Percentiles rank a stretch among this genome's conserved stretches.
Evolutionary conservation across 2,113 vertebrate genomes (phyloP).

Genomic region (Planiliza haematocheilus): DNA sequence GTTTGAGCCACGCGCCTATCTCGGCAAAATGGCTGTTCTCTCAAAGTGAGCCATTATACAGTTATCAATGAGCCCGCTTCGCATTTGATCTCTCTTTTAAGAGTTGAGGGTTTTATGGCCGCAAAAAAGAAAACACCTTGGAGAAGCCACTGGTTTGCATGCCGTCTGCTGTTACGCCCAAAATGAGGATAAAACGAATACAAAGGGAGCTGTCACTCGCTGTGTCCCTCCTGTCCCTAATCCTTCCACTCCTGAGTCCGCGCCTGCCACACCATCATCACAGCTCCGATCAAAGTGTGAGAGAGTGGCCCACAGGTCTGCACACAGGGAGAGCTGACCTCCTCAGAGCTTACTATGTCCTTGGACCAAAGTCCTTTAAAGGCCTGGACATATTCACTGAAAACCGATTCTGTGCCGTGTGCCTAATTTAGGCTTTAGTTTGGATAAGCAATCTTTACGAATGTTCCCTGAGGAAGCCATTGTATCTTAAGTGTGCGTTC

Average conservation of each 20-base stretch:
- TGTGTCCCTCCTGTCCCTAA: slow-evolving; percentile 70
- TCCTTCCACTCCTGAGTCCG: slow-evolving; percentile 72
- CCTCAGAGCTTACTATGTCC: slow-evolving; percentile 72
- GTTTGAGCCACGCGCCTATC: slow-evolving; percentile 68
- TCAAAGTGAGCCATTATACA: slow-evolving; percentile 77
- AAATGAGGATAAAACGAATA: slow-evolving; percentile 67
- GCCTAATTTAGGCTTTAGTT: slow-evolving; percentile 52
- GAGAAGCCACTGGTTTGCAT: slow-evolving; percentile 51
- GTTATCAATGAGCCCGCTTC: slow-evolving; percentile 71
- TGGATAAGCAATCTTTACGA: slow-evolving; percentile 59
- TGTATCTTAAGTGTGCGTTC: slow-evolving; percentile 30
- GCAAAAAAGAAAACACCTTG: slow-evolving; percentile 52
- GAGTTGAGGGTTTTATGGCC: slow-evolving; percentile 55
- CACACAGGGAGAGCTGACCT: slow-evolving; percentile 67
- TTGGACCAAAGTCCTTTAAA: slow-evolving; percentile 75
- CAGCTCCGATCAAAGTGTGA: slow-evolving; percentile 73
- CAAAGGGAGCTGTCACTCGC: slow-evolving; percentile 69
- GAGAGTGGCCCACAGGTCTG: slow-evolving; percentile 66
- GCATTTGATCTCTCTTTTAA: slow-evolving; percentile 70
- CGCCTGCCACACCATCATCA: slow-evolving; percentile 59
- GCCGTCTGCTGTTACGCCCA: slow-evolving; percentile 45
- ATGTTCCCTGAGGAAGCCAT: slow-evolving; percentile 36
- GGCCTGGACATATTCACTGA: slow-evolving; percentile 49
- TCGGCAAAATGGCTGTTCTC: slow-evolving; percentile 63
- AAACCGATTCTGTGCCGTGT: slow-evolving; percentile 50